Evolutionary conservation across 2,888 invertebrate species (phyloP).

Genomic region (Dichetophora obliterata): DNA sequence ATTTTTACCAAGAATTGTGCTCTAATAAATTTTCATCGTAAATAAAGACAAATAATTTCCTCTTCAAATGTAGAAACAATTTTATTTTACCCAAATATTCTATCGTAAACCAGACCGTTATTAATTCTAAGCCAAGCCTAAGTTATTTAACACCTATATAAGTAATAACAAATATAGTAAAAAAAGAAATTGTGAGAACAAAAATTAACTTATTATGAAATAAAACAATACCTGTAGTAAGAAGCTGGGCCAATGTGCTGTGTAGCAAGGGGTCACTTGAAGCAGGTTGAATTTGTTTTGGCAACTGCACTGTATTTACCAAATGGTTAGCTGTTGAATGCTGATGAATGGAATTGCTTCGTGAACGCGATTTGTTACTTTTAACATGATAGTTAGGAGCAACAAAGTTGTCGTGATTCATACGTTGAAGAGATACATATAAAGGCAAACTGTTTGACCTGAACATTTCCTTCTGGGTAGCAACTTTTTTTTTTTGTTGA

Average conservation of each 20-base stretch:
- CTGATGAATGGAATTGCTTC: conserved; percentile 69
- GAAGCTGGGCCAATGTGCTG: conserved; percentile 86
- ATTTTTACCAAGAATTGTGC: too few relatives aligned
- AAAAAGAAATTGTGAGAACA: too few relatives aligned
- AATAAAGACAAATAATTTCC: too few relatives aligned
- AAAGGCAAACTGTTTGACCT: conserved; percentile 76
- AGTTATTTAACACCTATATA: too few relatives aligned
- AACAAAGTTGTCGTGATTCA: conserved; percentile 62
- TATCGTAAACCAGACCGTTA: too few relatives aligned
- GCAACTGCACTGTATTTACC: conserved; percentile 51
- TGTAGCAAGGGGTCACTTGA: conserved; percentile 83
- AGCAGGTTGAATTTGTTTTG: conserved; percentile 77
- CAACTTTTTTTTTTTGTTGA: conserved; percentile 50
- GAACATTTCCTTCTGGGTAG: conserved; percentile 71
- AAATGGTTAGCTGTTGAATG: conserved; percentile 47
- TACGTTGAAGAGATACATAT: conserved; percentile 72
- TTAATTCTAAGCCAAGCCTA: too few relatives aligned
- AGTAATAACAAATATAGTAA: too few relatives aligned
- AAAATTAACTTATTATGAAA: background rate
- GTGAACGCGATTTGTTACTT: conserved; percentile 61
- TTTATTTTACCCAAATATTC: too few relatives aligned
- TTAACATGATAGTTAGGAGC: conserved; percentile 67
- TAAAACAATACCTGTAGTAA: conserved; percentile 71
- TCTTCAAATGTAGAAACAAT: too few relatives aligned
- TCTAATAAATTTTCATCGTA: too few relatives aligned